phyloP scores from a whole-genome alignment of 2,888 invertebrate species.

The Chrysomela aeneicollis region DNA sequence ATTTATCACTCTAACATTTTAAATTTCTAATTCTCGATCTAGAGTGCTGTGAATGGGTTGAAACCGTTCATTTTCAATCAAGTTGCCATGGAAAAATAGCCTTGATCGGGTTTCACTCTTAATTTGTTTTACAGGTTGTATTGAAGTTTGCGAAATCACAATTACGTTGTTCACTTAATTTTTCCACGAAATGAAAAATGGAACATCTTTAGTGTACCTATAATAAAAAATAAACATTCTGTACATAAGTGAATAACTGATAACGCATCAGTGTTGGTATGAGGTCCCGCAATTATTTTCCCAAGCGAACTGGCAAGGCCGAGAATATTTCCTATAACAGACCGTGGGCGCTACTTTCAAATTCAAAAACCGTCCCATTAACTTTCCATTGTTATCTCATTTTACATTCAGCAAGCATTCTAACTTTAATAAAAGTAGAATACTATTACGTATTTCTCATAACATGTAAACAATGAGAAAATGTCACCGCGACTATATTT shows the following conservation, averaged over 20 bases:
- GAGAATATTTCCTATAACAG: conserved; percentile 21
- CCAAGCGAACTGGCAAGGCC: conserved; percentile 25
- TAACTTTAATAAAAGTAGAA: conserved; percentile 31
- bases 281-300: conserved; percentile 11
- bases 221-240: neutral
- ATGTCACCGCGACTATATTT: conserved; percentile 32
- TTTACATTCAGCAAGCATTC: conserved; percentile 38
- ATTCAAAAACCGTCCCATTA: conserved; percentile 38
- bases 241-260: neutral
- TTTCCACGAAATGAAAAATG: too few relatives aligned
- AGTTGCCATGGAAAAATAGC: too few relatives aligned
- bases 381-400: conserved; percentile 35
- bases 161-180: too few relatives aligned
- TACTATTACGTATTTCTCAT: conserved; percentile 32
- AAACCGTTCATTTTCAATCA: too few relatives aligned
- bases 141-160: too few relatives aligned
- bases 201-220: too few relatives aligned
- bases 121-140: too few relatives aligned
- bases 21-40: too few relatives aligned
- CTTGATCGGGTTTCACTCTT: too few relatives aligned
- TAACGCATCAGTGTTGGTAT: neutral
- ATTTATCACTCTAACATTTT: too few relatives aligned
- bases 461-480: conserved; percentile 36
- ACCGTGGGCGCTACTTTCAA: conserved; percentile 36
- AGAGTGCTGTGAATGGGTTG: too few relatives aligned